Conservation (phyloP, 2,797 vertebrate species). For the Pseudotriccus pelzelni region DNA sequence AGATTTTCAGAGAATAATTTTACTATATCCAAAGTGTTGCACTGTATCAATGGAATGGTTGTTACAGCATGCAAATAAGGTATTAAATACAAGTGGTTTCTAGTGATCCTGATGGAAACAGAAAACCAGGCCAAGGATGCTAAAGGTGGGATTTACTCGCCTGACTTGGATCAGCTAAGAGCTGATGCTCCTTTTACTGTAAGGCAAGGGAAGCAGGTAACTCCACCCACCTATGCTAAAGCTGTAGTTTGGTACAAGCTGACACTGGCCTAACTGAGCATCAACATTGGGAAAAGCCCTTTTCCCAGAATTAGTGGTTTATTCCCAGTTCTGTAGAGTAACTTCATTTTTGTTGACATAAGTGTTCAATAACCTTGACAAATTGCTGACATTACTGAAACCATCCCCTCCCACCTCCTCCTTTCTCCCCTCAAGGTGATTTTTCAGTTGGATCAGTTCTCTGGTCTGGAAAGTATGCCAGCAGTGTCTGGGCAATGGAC, state of each 20-base stretch:
- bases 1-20: conserved; percentile 12
- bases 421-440: background rate
- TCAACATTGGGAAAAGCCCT: background rate
- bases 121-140: background rate
- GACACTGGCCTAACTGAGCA: background rate
- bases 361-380: background rate
- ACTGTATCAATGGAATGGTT: background rate
- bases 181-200: background rate
- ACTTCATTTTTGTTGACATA: background rate
- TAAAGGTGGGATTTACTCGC: background rate
- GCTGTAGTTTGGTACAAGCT: background rate
- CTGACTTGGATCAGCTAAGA: background rate
- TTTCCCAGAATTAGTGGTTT: background rate
- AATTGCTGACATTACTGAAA: background rate
- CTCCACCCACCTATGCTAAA: background rate
- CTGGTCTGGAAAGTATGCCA: background rate
- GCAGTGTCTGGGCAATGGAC: background rate
- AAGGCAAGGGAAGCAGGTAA: background rate
- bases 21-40: background rate
- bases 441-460: background rate
- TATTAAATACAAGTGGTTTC: background rate
- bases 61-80: background rate
- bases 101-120: background rate
- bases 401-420: background rate
- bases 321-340: background rate